phyloP scores from a whole-genome alignment of 2,888 invertebrate genomes.

The Parnassius smintheus region DNA sequence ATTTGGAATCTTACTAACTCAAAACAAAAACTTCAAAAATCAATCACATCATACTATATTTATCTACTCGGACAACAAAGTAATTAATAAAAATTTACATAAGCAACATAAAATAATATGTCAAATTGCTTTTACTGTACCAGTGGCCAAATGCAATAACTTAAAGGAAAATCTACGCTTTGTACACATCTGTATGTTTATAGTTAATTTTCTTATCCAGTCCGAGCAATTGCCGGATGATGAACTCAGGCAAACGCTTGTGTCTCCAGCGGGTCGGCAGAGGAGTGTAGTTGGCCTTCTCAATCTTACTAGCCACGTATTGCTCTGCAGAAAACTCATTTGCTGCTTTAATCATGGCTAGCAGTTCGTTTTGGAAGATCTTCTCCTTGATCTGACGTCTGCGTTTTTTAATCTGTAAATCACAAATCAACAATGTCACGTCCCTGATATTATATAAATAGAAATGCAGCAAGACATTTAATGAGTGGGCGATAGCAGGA shows the following conservation, averaged over 20 bases:
- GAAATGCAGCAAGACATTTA: too few species aligned
- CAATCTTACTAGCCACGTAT: conserved; percentile 85
- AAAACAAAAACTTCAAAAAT: too few species aligned
- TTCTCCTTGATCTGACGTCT: conserved; percentile 89
- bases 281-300: conserved; percentile 81
- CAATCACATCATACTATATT: conserved; percentile 3
- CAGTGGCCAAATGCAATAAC: not conserved
- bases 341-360: conserved; percentile 86
- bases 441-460: too few species aligned
- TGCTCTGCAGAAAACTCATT: conserved; percentile 88
- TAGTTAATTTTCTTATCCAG: conserved; percentile 79
- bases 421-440: not conserved
- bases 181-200: conserved; percentile 70
- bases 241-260: conserved; percentile 83
- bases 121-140: not conserved
- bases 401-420: conserved; percentile 81
- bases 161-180: conserved; percentile 44
- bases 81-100: too few species aligned
- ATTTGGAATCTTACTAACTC: too few species aligned
- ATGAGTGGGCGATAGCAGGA: too few species aligned
- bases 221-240: conserved; percentile 85
- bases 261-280: conserved; percentile 82
- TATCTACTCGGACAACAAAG: not conserved
- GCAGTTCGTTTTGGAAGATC: conserved; percentile 85
- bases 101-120: too few species aligned